phyloP scores from a whole-genome alignment of 2,113 vertebrate species.

The Caracal caracal region DNA sequence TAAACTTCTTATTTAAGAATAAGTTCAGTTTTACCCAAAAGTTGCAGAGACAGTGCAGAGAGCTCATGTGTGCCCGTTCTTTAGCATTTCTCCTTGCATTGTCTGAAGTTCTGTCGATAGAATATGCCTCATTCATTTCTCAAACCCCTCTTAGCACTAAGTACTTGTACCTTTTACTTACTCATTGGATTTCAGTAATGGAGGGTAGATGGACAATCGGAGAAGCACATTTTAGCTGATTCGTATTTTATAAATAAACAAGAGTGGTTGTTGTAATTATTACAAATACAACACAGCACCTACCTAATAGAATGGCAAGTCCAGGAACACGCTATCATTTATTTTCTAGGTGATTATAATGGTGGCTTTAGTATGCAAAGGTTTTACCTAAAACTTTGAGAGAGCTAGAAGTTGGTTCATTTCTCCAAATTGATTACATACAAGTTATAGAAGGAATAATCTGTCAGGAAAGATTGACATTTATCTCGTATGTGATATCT shows the following conservation, averaged over 20 bases:
- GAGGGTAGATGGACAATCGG: not conserved
- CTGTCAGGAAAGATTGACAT: not conserved
- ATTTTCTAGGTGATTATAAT: not conserved
- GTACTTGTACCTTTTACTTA: not conserved
- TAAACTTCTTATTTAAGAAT: not conserved
- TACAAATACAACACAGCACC: not conserved
- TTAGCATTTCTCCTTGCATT: not conserved
- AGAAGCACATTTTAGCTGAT: not conserved
- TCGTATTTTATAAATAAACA: conserved; percentile 11
- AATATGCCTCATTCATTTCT: not conserved
- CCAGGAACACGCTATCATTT: not conserved
- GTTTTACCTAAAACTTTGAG: not conserved
- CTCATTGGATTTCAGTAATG: not conserved
- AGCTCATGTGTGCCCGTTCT: rapidly evolving
- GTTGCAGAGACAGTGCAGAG: not conserved
- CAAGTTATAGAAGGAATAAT: not conserved
- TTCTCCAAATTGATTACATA: not conserved
- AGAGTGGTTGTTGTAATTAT: not conserved
- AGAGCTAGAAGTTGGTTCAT: not conserved
- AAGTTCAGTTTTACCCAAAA: not conserved
- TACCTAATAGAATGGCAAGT: not conserved
- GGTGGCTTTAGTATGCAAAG: not conserved
- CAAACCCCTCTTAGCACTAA: not conserved
- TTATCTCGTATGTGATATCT: not conserved
- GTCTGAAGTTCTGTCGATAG: not conserved